phyloP scores from a whole-genome alignment of 2,797 vertebrate genomes.

The Xenentodon cancila region DNA sequence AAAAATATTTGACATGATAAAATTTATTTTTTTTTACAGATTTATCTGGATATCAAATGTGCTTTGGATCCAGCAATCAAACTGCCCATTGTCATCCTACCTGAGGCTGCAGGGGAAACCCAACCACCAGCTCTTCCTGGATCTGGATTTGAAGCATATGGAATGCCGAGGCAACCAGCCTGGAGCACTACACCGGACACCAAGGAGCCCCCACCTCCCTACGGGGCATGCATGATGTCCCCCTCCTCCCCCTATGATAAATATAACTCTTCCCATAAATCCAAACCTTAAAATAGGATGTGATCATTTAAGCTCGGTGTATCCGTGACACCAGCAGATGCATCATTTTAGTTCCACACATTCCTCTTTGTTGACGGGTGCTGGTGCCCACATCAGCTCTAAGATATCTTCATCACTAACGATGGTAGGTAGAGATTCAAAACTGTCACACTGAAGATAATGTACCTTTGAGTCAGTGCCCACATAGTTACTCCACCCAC shows the following conservation, averaged over 20 bases:
- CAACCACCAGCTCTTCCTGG: conserved; percentile 11
- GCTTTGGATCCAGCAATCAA: conserved; percentile 69
- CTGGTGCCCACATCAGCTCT: background rate
- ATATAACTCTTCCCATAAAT: background rate
- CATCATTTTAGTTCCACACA: background rate
- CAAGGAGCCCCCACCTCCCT: conserved; percentile 47
- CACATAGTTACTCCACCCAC: no score
- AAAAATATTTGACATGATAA: no score
- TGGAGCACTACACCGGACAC: conserved; percentile 4
- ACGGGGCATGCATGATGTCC: conserved; percentile 33
- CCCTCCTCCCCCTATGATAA: conserved; percentile 2
- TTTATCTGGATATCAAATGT: conserved; percentile 72
- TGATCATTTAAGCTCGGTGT: background rate
- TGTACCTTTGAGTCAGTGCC: no score
- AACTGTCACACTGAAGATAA: no score
- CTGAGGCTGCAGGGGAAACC: background rate
- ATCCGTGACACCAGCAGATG: background rate
- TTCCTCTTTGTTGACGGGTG: background rate
- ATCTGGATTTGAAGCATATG: conserved; percentile 34
- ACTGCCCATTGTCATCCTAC: conserved; percentile 74
- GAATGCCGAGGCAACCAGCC: conserved; percentile 9
- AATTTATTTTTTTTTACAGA: conserved; percentile 52
- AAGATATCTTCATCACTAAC: background rate
- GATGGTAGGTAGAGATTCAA: no score
- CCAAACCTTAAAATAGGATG: background rate